Percentiles rank a stretch among this genome's conserved stretches.
Evolutionary conservation across 2,113 vertebrate species (phyloP).

Genomic region (Pionites leucogaster): DNA sequence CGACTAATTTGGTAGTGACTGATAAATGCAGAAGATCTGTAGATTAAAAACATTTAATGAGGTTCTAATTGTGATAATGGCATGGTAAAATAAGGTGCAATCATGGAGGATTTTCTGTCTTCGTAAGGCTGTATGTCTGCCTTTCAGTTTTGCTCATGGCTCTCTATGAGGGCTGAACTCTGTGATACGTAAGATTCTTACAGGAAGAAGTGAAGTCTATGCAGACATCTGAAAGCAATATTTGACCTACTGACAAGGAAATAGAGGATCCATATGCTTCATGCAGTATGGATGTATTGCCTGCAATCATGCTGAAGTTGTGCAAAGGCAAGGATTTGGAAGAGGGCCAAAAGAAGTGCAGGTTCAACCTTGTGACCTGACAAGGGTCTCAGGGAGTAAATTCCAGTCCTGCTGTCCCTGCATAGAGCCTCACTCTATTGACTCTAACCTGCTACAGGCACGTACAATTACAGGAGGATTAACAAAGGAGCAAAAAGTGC

Average conservation of each 20-base stretch:
- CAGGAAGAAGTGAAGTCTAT: not conserved
- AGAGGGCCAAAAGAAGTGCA: not conserved
- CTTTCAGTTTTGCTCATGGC: not conserved
- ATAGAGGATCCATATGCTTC: not conserved
- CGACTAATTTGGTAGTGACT: not conserved
- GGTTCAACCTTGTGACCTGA: not conserved
- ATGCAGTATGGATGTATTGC: not conserved
- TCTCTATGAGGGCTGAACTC: not conserved
- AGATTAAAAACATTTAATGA: not conserved
- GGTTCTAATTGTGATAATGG: not conserved
- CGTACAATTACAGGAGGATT: not conserved
- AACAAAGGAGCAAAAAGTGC: not conserved
- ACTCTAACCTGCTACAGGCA: not conserved
- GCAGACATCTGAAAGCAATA: constrained; percentile 16
- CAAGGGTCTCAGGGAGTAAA: not conserved
- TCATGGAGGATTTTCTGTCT: not conserved
- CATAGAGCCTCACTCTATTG: not conserved
- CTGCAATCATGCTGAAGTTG: not conserved
- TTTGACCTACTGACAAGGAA: constrained; percentile 18
- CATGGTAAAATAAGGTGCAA: not conserved
- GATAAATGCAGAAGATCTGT: not conserved
- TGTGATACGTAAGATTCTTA: not conserved
- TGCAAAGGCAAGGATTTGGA: constrained; percentile 13
- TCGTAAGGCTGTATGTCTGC: not conserved
- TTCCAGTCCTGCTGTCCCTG: not conserved